Base-by-base conservation (phyloP, 2,888 invertebrate species). In the Drosophila kanekoi region DNA sequence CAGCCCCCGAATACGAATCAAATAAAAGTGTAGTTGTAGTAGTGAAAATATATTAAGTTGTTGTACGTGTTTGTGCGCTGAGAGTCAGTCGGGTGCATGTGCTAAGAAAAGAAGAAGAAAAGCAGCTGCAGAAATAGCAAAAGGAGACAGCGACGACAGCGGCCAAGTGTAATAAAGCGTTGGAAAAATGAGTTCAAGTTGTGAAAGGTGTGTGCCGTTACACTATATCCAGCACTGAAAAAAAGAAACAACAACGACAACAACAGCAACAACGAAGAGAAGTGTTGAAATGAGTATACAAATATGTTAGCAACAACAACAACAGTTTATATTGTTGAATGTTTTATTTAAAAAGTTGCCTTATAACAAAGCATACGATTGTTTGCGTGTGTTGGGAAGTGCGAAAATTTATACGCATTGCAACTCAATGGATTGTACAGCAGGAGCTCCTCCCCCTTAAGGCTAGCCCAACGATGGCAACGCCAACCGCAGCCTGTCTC, bases 171-270 rank as follows among this genome's bases (percentile, higher is more conserved):
- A 78, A 72, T 70, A 81, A 80, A 81, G 74, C 65, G 78, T 75
- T 72, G 70, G 72, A 79, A 90, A 91, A 89, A 90, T 91, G 90
- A 91, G 91, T 89, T 89, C 89, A 77, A 91, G 90, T 88, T 91
- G 91, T 89, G 90, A 91, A 91, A 91, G 90, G 90, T 91, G 90
- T 88, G 91, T 91, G 87, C 77, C 82, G 89, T 87, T 86, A 89
- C 72, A 78, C 62, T 80, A 75, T 61, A 65, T 67, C 68, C 58
- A 76, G 40, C 83, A 66, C 45, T 66, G 62, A 16, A 23, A 58
- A 54, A 67, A 59, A 32, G 56, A 77, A n/a, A n/a, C n/a, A n/a
- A n/a, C n/a, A n/a, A n/a, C n/a, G n/a, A 60, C 49, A 73, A 62
- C 64, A 63, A 40, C 56, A 69, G 16, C 53, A 53, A 45, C 41